These are phyloP conservation scores for Malurus elegans DNA, from an alignment of 2,113 vertebrate species.

Conservation along the genomic window DNA sequence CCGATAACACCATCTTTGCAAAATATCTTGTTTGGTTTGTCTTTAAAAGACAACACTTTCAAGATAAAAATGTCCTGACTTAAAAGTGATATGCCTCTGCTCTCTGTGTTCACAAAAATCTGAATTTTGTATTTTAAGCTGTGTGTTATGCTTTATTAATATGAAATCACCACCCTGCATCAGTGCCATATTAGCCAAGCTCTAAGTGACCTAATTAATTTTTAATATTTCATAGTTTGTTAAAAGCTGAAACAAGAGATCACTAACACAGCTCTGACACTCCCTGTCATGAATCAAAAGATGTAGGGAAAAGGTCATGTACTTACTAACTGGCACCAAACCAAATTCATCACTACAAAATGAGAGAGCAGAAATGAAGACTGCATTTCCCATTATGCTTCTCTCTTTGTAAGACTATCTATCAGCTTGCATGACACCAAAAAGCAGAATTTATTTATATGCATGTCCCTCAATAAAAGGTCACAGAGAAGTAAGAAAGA, in stretches of 20 bases:
- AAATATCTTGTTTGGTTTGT: background rate
- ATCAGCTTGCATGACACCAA: background rate
- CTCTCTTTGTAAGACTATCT: background rate
- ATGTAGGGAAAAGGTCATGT: constrained; percentile 47
- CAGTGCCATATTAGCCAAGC: background rate
- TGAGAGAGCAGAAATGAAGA: constrained; percentile 16
- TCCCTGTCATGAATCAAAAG: constrained; percentile 32
- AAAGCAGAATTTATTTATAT: constrained; percentile 29
- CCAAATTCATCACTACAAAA: constrained; percentile 40
- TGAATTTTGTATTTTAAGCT: constrained; percentile 11
- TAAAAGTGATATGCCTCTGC: rapidly evolving
- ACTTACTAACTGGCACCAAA: constrained; percentile 25
- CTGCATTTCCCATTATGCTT: constrained; percentile 30
- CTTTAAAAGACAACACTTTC: background rate
- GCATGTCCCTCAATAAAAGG: constrained; percentile 2
- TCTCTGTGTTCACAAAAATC: background rate
- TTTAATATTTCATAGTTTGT: constrained; percentile 66
- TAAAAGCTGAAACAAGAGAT: constrained; percentile 48
- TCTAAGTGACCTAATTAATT: constrained; percentile 37
- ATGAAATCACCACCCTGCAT: constrained; percentile 10
- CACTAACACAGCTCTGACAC: constrained; percentile 5
- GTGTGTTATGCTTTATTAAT: constrained; percentile 15
- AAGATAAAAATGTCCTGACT: background rate
- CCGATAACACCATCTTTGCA: background rate
- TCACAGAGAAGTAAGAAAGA: background rate